phyloP scores from a whole-genome alignment of 2,797 vertebrate species.

The Crenuchus spilurus region DNA sequence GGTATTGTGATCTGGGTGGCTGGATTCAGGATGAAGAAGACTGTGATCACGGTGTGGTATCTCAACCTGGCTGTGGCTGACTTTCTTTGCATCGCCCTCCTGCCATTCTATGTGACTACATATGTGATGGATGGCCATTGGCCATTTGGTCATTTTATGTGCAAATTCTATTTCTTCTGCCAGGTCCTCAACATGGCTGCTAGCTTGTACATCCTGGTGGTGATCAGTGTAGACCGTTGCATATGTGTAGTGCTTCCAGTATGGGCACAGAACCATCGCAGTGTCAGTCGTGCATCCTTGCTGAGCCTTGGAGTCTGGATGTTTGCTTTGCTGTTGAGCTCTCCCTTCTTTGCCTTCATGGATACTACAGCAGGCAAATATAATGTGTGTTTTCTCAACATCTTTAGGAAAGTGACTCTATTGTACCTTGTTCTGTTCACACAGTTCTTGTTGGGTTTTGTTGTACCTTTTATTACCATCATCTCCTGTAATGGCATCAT shows the following conservation, averaged over 20 bases:
- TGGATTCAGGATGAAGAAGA: conserved; percentile 91
- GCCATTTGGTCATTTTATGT: conserved; percentile 88
- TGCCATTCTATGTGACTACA: conserved; percentile 86
- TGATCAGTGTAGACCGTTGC: conserved; percentile 88
- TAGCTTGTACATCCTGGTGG: conserved; percentile 86
- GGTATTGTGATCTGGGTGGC: conserved; percentile 89
- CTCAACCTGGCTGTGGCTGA: conserved; percentile 89
- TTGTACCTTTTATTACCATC: conserved; percentile 83
- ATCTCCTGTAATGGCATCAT: conserved; percentile 84
- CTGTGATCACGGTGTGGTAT: conserved; percentile 87
- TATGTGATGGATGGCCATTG: conserved; percentile 84
- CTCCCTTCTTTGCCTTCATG: conserved; percentile 83
- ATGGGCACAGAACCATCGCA: conserved; percentile 89
- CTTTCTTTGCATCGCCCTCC: conserved; percentile 88
- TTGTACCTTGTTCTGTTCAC: conserved; percentile 80
- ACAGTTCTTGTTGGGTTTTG: conserved; percentile 82
- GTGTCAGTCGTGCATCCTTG: conserved; percentile 73
- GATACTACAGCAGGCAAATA: conserved; percentile 71
- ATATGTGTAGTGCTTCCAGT: conserved; percentile 83
- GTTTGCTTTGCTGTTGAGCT: conserved; percentile 81
- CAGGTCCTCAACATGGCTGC: conserved; percentile 89
- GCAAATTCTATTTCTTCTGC: conserved; percentile 84
- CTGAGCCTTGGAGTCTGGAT: conserved; percentile 80
- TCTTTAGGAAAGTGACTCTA: conserved; percentile 81
- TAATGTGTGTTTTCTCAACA: conserved; percentile 76